Evolutionary conservation across 2,797 vertebrate genomes (phyloP), one percentile per base, ranked within the genome.

Genomic region (Oreochromis mossambicus): DNA sequence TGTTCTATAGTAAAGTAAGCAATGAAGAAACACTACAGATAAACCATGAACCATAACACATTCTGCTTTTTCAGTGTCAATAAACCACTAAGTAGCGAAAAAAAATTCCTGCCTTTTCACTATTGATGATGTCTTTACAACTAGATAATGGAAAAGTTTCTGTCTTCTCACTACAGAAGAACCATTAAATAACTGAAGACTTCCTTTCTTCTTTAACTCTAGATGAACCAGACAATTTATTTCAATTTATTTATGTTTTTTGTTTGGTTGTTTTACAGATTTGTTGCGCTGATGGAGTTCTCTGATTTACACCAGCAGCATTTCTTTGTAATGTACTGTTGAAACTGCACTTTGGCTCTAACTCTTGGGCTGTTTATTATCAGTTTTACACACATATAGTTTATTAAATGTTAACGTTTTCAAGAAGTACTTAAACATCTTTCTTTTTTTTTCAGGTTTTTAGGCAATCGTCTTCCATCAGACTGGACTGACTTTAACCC

Each of bases 201-300:
- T 63, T 63, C 6, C 2, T 61, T 36, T 61, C 58, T 63, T 63
- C 32, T 13, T 36, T 63, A 63, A 1, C 32, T 63, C 19, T 36
- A 12, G 32, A 36, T 0, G 32, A 63, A 63, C 32, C 58, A 0
- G 0, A 36, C 58, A 13, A 5, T 63, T 36, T 7, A 0, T n/a
- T 36, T n/a, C 11, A 8, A 11, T 63, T 6, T 38, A 1, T 36
- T 63, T 36, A 11, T 63, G 19, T 63, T 68, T 12, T 24, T 43
- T 9, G n/a, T 9, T 68, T 41, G 63, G 0, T 17, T 15, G 21
- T 10, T 26, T 68, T 68, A 24, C 38, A 15, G 5, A 1, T 68
- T 26, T 43, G 21, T 68, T 14, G n/a, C 11, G 8, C 13, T 43
- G 66, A 70, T 70, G 66, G 24, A 43, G 6, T 43, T 26, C 21